Conservation (phyloP, 2,113 vertebrate species). For the Hippocampus zosterae region DNA sequence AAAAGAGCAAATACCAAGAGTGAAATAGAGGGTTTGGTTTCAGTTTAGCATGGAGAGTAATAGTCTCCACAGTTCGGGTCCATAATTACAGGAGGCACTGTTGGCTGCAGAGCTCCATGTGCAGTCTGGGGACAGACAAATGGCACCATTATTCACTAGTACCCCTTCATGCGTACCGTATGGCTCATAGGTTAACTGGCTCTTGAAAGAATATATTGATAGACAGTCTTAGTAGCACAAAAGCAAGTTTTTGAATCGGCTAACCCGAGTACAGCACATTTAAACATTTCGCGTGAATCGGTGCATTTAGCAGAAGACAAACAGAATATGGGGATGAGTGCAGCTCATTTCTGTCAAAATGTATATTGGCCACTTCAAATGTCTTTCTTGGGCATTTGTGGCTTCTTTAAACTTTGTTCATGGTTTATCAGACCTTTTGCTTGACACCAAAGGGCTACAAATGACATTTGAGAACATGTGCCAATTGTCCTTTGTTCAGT, state of each 20-base stretch:
- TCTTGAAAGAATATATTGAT: constrained; percentile 4
- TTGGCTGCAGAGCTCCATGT: constrained; percentile 50
- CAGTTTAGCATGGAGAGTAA: constrained; percentile 60
- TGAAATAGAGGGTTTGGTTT: constrained; percentile 65
- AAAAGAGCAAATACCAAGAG: constrained; percentile 61
- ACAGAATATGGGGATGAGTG: neutral
- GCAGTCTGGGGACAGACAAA: constrained; percentile 57
- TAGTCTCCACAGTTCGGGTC: constrained; percentile 54
- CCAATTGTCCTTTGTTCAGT: neutral
- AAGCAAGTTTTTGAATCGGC: neutral
- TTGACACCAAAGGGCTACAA: neutral
- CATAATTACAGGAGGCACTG: constrained; percentile 68
- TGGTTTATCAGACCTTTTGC: neutral
- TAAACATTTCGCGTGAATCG: neutral
- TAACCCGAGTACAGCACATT: neutral
- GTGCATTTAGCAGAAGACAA: neutral
- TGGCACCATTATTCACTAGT: constrained; percentile 56
- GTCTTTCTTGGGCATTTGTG: neutral
- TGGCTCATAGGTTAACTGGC: constrained; percentile 15
- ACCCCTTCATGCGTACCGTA: constrained; percentile 43
- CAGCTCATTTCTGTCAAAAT: neutral
- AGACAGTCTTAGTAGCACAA: neutral
- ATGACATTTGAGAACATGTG: neutral
- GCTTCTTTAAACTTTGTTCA: neutral
- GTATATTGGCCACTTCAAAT: neutral